Evolutionary conservation across 2,113 vertebrate species (phyloP).

Genomic region (Paradisaea rubra): DNA sequence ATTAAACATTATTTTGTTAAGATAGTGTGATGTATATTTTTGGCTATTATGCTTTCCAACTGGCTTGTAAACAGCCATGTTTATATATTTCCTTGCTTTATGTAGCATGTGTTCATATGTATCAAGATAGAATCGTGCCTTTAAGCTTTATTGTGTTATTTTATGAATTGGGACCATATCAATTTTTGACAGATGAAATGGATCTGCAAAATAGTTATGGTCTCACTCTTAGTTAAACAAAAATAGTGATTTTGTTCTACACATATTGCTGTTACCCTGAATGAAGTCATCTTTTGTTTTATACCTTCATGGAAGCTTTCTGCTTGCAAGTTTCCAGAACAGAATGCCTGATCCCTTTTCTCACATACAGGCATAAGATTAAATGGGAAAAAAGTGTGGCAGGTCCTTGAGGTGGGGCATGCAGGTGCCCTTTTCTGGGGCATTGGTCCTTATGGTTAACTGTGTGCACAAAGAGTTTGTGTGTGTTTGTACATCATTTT

Average conservation of each 20-base stretch:
- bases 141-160: constrained; percentile 9
- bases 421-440: not conserved
- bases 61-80: constrained; percentile 33
- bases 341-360: not conserved
- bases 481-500: not conserved
- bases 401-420: not conserved
- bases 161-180: not conserved
- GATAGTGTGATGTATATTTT: constrained; percentile 35
- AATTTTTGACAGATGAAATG: constrained; percentile 18
- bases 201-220: not conserved
- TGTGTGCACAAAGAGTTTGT: not conserved
- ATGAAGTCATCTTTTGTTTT: not conserved
- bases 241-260: not conserved
- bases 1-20: constrained; percentile 57
- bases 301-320: not conserved
- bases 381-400: not conserved
- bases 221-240: not conserved
- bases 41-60: constrained; percentile 15
- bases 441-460: not conserved
- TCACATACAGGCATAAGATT: not conserved
- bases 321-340: not conserved
- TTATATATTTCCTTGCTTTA: constrained; percentile 38
- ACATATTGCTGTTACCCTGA: not conserved
- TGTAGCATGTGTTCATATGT: constrained; percentile 16
- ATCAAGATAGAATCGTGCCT: not conserved